Evolutionary conservation across 30 jellyfish, hydroid and myxozoan species (phyloP).

Genomic region (Hydractinia echinata): DNA sequence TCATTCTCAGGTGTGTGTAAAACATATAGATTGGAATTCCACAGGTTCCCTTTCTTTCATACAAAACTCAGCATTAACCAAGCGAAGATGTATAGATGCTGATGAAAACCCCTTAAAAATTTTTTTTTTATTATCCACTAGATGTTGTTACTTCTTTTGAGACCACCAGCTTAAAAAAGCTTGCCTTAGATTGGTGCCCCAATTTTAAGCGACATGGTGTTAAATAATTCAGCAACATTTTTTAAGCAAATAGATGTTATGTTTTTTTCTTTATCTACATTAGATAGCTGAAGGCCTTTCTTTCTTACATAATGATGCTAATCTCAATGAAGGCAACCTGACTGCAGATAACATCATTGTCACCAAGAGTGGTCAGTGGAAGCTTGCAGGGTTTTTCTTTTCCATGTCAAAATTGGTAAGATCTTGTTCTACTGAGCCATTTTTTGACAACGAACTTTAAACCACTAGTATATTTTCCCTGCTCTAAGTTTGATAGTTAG

Average conservation of each 20-base stretch:
- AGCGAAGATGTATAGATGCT: too few species aligned
- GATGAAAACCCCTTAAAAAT: too few species aligned
- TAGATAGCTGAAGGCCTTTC: conserved; percentile 85
- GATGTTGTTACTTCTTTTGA: too few species aligned
- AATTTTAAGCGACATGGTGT: too few species aligned
- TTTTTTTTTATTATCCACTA: not conserved
- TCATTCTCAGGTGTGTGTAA: too few species aligned
- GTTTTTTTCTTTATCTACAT: not conserved
- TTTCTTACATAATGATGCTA: conserved; percentile 81
- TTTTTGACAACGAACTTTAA: not conserved
- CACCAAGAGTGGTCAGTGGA: conserved; percentile 91
- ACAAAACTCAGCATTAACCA: not conserved
- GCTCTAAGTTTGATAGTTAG: not conserved
- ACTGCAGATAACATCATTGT: conserved; percentile 60
- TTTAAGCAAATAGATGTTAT: not conserved
- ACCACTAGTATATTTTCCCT: not conserved
- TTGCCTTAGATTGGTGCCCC: too few species aligned
- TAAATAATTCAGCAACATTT: too few species aligned
- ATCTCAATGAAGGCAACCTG: conserved; percentile 65
- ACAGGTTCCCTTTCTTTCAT: not conserved
- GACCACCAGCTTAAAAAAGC: too few species aligned
- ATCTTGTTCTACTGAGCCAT: not conserved
- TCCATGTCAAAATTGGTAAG: conserved; percentile 51
- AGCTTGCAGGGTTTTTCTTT: conserved; percentile 82
- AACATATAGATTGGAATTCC: too few species aligned